These are phyloP conservation scores for Idris sp. DNA, from an alignment of 1,140 invertebrate genomes.

Conservation along the genomic window DNA sequence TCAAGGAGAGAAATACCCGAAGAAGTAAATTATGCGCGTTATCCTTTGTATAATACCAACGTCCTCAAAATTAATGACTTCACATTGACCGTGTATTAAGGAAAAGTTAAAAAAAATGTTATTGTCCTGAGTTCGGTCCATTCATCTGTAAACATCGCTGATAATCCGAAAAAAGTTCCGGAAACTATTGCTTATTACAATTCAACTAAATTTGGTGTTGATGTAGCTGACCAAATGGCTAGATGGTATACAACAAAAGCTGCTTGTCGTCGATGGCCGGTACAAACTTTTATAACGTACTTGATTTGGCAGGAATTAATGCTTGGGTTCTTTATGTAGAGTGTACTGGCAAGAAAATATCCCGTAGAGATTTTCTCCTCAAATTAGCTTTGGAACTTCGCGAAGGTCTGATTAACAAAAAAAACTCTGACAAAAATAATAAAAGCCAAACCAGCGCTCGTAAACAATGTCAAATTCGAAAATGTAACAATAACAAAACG, in stretches of 20 bases:
- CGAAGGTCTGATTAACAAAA: conserved; percentile 4
- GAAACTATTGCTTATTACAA: conserved; percentile 63
- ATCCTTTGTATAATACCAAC: conserved; percentile 33
- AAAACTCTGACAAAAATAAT: not conserved
- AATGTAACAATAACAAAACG: no score
- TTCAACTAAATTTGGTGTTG: conserved; percentile 61
- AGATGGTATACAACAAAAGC: conserved; percentile 61
- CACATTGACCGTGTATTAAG: conserved; percentile 53
- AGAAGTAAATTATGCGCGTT: conserved; percentile 30
- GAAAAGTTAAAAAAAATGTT: conserved; percentile 49
- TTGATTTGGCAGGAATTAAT: conserved; percentile 66
- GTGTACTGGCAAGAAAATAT: conserved; percentile 11
- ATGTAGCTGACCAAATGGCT: conserved; percentile 64
- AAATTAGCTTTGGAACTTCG: conserved; percentile 16
- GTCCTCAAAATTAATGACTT: conserved; percentile 27
- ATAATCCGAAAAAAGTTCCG: conserved; percentile 24
- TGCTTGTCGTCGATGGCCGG: conserved; percentile 62
- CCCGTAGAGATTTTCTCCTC: conserved; percentile 13
- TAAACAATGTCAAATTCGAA: not conserved
- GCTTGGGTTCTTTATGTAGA: conserved; percentile 63
- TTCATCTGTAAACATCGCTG: conserved; percentile 14
- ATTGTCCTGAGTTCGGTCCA: conserved; percentile 51
- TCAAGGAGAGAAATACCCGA: conserved; percentile 59
- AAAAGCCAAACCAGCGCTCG: not conserved
- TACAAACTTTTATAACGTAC: conserved; percentile 67